Base-by-base conservation (phyloP, 1,140 invertebrate species). In the Drosophila aff. region DNA sequence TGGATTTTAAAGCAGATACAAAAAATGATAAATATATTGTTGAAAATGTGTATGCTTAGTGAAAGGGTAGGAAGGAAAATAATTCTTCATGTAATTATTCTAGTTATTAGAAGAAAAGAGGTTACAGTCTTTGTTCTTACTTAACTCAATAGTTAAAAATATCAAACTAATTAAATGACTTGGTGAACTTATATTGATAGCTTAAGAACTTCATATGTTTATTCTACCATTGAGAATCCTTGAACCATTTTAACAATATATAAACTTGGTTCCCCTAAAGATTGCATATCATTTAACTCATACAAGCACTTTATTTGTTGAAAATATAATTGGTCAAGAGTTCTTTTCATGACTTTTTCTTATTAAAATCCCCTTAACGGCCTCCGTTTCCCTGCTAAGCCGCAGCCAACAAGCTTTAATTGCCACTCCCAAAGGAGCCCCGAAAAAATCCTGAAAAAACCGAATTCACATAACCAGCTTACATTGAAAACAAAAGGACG, bases 341-440 rank as follows among this genome's bases (percentile, higher is more conserved):
- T 18, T 18, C 31, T 31, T 4, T 11, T 11, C 2, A 44, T 18
- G 3, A 43, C 3, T 11, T 21, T 36, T 7, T 0, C 13, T 23
- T 55, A 38, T 55, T 55, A 9, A 9, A 18, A 53, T 0, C 11
- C 50, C 6, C 13, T 21, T 6, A 53, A 55, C 21, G 52, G 8
- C 15, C 23, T 26, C 11, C 21, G 40, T 11, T 65, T 62, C 40
- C n/a, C 38, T 31, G 21, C 8, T 65, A 21, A 62, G 44, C 33
- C 21, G 10, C 47, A 67, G 44, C 49, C 61, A 65, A 80, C 66
- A 68, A 31, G 80, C 52, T 76, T 76, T 87, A 89, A 87, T 87
- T 87, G 84, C 76, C 83, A 78, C 61, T 59, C 67, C 67, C 49
- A 21, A 64, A 61, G 33, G 31, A 23, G 10, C 47, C 28, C 23